These are phyloP conservation scores for Eclectus roratus DNA, from an alignment of 2,113 vertebrate genomes.

Conservation along the genomic window DNA sequence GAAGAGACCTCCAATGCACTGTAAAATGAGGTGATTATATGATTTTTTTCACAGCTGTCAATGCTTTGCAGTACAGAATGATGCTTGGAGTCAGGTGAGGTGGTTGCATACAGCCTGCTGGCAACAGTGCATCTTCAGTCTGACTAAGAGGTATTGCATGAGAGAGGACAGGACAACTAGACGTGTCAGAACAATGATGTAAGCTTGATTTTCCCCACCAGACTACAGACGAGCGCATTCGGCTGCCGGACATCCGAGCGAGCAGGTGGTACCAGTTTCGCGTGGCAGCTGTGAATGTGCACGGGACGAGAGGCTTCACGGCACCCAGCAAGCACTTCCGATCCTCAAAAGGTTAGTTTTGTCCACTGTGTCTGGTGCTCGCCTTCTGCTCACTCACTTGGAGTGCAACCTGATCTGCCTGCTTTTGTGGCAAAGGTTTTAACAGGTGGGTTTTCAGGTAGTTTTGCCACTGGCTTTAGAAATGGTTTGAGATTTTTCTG, in stretches of 20 bases:
- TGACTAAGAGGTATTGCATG: neutral
- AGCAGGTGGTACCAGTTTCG: conserved; percentile 98
- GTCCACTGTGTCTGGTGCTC: neutral
- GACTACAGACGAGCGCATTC: conserved; percentile 88
- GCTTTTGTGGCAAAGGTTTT: neutral
- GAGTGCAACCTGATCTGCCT: neutral
- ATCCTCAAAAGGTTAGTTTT: conserved; percentile 87
- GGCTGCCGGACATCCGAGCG: conserved; percentile 84
- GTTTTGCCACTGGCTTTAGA: neutral
- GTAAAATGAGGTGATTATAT: neutral
- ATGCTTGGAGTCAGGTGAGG: neutral
- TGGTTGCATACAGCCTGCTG: neutral
- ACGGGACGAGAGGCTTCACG: conserved; percentile 94
- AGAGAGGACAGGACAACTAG: neutral
- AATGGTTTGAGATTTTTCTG: neutral
- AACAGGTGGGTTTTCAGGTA: conserved; percentile 2
- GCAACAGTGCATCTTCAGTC: neutral
- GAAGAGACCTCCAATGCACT: neutral
- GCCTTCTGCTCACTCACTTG: neutral
- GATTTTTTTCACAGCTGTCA: neutral
- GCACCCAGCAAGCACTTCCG: conserved; percentile 97
- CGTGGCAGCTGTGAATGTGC: conserved; percentile 91
- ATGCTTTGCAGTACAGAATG: neutral
- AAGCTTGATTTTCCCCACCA: conserved; percentile 68
- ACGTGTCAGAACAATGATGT: neutral